Evolutionary conservation across 2,888 invertebrate genomes (phyloP), one percentile per base, ranked within the genome.

Genomic region (Cantharis rustica): DNA sequence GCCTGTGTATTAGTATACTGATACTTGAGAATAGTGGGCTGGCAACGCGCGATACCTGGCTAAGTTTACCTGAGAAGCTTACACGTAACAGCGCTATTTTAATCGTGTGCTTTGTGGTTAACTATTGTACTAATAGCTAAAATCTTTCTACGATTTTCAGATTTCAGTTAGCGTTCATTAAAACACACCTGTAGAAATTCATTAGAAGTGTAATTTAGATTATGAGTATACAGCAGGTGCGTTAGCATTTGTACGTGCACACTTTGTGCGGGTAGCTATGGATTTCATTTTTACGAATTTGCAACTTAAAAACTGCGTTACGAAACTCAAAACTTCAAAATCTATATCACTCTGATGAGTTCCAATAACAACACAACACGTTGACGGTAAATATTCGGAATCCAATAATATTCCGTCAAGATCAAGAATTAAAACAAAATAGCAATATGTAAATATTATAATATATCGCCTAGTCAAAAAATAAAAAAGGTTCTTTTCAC

Each of bases 31-130:
- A 82, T 81, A 80, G 84, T 84, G 82, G 84, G 84, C 83, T 82
- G 81, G 82, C 81, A 83, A 84, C 83, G 82, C 82, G 84, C 84
- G 82, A 84, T 85, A 82, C 82, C 85, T 84, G 82, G 81, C 83
- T 77, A 79, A 80, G 79, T 80, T 81, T 82, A 81, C 78, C 78
- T 81, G 78, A 72, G 79, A 77, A 75, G 77, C 76, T 76, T 75
- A 69, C 75, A 76, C 73, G 69, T 72, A 68, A 79, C 78, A 79
- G 81, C 80, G 81, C 81, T 79, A 78, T 76, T 79, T 78, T 75
- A 76, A 66, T 23, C 64, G 64, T 66, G 64, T 20, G 23, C 64
- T 78, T 81, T 80, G 81, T 80, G 83, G 83, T 80, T 78, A 78
- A 75, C 79, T 79, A 79, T 79, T 72, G 81, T 82, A 83, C 83